A percentile compares a stretch with the other conserved stretches of the same genome.
These are phyloP conservation scores for Paelopatides confundens DNA, from an alignment of 53 echinoderm and acorn worm genomes.

Conservation along the genomic window DNA sequence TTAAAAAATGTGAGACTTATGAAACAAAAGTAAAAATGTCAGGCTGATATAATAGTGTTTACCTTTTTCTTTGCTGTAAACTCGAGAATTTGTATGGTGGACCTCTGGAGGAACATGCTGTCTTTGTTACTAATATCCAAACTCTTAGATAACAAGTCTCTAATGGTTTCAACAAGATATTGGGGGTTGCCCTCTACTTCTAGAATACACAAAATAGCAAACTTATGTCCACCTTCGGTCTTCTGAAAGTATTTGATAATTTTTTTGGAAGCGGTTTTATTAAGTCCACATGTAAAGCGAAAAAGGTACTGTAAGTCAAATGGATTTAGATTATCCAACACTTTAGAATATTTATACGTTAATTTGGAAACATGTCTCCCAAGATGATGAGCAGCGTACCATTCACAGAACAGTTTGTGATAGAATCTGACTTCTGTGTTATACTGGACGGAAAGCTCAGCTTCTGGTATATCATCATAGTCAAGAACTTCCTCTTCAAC, in stretches of 20 bases:
- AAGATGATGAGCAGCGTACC: neutral
- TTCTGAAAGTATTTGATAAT: neutral
- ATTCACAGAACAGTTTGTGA: neutral
- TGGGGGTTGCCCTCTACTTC: no score
- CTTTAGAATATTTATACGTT: neutral
- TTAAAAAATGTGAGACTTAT: no score
- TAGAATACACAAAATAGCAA: neutral
- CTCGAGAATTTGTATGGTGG: no score
- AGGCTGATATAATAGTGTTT: no score
- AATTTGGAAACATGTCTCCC: neutral
- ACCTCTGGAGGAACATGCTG: no score
- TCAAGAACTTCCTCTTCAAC: neutral
- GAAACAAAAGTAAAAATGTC: no score
- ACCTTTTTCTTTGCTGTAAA: no score
- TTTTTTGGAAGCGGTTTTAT: neutral
- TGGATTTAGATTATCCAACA: neutral
- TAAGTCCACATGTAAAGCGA: neutral
- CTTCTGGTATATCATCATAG: neutral
- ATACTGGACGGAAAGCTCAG: neutral
- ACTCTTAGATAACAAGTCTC: no score
- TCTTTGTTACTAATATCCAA: no score
- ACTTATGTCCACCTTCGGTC: neutral
- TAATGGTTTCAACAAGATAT: no score
- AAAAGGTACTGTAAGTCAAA: neutral
- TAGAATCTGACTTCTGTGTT: neutral